A percentile compares a stretch with the other conserved stretches of the same genome.
Conservation (phyloP, 1,140 invertebrate genomes). For the Sycobia sp. region DNA sequence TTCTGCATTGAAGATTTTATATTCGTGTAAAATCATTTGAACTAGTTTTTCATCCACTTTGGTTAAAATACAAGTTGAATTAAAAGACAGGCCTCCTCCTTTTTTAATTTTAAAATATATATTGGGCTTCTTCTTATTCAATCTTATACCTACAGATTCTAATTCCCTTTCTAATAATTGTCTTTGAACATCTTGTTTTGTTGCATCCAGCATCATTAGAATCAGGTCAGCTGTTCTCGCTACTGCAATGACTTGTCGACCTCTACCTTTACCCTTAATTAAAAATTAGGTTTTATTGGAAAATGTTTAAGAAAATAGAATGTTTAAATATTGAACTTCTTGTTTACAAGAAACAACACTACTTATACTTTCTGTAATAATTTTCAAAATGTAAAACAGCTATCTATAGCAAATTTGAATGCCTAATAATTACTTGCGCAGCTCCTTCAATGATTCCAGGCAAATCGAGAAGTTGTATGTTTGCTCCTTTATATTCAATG, state of each 20-base stretch:
- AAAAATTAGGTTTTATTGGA: slow-evolving; percentile 25
- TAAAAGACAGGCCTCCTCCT: slow-evolving; percentile 98
- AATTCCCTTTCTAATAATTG: slow-evolving; percentile 90
- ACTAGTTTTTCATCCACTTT: slow-evolving; percentile 97
- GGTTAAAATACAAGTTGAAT: slow-evolving; percentile 91
- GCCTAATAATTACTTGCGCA: slow-evolving; percentile 68
- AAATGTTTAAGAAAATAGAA: neutral
- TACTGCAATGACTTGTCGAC: slow-evolving; percentile 88
- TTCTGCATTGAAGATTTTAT: slow-evolving; percentile 99
- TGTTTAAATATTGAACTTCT: too few species aligned
- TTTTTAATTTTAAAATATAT: slow-evolving; percentile 99
- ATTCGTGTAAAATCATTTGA: slow-evolving; percentile 97
- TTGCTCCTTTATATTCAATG: slow-evolving; percentile 97
- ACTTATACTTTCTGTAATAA: too few species aligned
- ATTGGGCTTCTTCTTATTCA: slow-evolving; percentile 94
- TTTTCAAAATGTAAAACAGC: too few species aligned
- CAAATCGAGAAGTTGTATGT: slow-evolving; percentile 96
- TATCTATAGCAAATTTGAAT: slow-evolving; percentile 1
- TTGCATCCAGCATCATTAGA: slow-evolving; percentile 98
- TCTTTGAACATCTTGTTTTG: slow-evolving; percentile 93
- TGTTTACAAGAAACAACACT: too few species aligned
- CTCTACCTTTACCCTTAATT: slow-evolving; percentile 57
- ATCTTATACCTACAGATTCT: slow-evolving; percentile 93
- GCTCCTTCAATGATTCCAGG: slow-evolving; percentile 98
- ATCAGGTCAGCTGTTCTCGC: slow-evolving; percentile 95